These are phyloP conservation scores for Chionomys nivalis DNA, from an alignment of 2,113 vertebrate species.

Conservation along the genomic window DNA sequence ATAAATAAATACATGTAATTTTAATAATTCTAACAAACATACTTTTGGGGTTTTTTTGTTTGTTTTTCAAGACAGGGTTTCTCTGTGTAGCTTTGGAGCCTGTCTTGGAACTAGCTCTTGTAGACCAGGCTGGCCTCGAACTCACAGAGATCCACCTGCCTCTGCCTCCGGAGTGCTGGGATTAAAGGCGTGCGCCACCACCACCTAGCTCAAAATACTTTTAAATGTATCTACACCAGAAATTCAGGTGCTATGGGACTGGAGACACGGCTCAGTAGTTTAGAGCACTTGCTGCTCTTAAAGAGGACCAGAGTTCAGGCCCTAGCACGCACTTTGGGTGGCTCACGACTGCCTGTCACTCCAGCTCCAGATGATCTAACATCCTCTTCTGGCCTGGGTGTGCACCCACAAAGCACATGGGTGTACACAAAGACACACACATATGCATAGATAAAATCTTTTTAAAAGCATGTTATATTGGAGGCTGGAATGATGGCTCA, in stretches of 20 bases:
- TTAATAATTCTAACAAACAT: neutral
- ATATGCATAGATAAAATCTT: neutral
- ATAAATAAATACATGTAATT: neutral
- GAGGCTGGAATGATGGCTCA: neutral
- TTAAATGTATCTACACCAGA: neutral
- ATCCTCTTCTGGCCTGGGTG: neutral
- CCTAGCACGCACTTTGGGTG: neutral
- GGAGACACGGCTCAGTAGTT: neutral
- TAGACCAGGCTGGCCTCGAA: no score
- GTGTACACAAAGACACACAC: neutral
- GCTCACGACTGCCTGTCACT: neutral
- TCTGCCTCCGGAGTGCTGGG: no score
- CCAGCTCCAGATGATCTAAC: neutral
- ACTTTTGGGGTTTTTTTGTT: neutral
- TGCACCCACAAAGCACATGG: neutral
- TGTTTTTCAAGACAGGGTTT: no score
- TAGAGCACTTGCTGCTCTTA: neutral
- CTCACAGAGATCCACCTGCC: no score
- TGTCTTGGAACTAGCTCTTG: no score
- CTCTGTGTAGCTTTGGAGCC: no score
- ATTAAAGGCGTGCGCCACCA: no score
- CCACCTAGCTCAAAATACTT: neutral
- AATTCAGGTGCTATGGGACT: neutral
- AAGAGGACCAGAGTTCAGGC: neutral
- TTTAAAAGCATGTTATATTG: neutral